A percentile compares a stretch with the other conserved stretches of the same genome.
phyloP scores from a whole-genome alignment of 2,888 invertebrate species.

The Latheticus oryzae region DNA sequence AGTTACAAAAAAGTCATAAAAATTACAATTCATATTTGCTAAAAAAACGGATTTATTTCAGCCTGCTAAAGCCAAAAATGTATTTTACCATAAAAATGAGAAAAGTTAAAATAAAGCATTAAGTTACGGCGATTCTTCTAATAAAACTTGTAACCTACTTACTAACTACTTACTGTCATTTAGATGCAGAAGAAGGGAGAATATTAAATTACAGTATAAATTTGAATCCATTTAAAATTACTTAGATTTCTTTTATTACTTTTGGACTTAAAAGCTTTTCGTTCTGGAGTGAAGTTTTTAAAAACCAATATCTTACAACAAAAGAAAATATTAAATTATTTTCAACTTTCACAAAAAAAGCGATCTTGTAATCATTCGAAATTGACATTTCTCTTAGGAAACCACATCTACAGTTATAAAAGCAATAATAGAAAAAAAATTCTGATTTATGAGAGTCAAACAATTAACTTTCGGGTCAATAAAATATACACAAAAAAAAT shows the following conservation, averaged over 20 bases:
- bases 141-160: slow-evolving; percentile 48
- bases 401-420: slow-evolving; percentile 20
- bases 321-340: slow-evolving; percentile 35
- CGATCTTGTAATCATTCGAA: slow-evolving; percentile 24
- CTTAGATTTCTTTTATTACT: slow-evolving; percentile 49
- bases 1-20: too few relatives aligned
- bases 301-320: slow-evolving; percentile 29
- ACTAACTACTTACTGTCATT: slow-evolving; percentile 49
- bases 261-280: slow-evolving; percentile 43
- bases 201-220: slow-evolving; percentile 51
- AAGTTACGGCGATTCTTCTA: slow-evolving; percentile 39
- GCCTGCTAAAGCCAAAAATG: slow-evolving; percentile 39
- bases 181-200: slow-evolving; percentile 44
- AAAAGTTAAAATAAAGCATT: slow-evolving; percentile 45
- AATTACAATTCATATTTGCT: too few relatives aligned
- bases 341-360: slow-evolving; percentile 30
- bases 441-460: too few relatives aligned
- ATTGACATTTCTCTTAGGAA: slow-evolving; percentile 26
- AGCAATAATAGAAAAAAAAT: too few relatives aligned
- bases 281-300: slow-evolving; percentile 20
- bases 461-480: too few relatives aligned
- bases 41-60: too few relatives aligned
- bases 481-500: too few relatives aligned
- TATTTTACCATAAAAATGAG: slow-evolving; percentile 48
- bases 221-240: slow-evolving; percentile 49